Percentiles rank a stretch among this genome's conserved stretches.
Evolutionary conservation across 2,113 vertebrate genomes (phyloP).

Genomic region (Pholis gunnellus): DNA sequence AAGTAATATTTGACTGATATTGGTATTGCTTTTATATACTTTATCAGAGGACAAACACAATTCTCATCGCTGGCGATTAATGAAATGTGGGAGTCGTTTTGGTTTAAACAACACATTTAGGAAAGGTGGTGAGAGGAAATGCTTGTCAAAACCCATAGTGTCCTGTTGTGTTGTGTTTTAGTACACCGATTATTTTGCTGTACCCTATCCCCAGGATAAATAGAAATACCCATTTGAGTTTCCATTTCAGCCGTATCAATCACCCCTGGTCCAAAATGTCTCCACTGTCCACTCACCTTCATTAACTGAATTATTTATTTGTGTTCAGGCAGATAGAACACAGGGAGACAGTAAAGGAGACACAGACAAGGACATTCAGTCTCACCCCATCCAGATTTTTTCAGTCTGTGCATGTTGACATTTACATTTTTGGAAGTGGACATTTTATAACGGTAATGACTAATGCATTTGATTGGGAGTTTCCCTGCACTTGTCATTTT

Average conservation of each 20-base stretch:
- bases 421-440: neutral
- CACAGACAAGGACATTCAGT: conserved; percentile 31
- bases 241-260: conserved; percentile 27
- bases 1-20: neutral
- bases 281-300: conserved; percentile 43
- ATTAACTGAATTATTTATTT: conserved; percentile 69
- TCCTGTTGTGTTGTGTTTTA: neutral
- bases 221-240: conserved; percentile 11
- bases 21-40: neutral
- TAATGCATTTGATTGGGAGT: neutral
- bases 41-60: neutral
- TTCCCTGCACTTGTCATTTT: neutral
- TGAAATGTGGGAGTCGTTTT: neutral
- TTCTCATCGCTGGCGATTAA: neutral
- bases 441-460: neutral
- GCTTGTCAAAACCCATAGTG: neutral
- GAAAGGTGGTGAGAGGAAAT: neutral
- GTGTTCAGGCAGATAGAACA: conserved; percentile 16
- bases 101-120: neutral
- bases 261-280: conserved; percentile 27
- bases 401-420: neutral
- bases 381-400: neutral
- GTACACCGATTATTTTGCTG: neutral
- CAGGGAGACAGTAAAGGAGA: conserved; percentile 35
- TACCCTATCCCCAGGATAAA: neutral